Evolutionary conservation across 1,140 invertebrate species (phyloP), one percentile per base, ranked within the genome.

Genomic region (Pachypeltis micranthus): DNA sequence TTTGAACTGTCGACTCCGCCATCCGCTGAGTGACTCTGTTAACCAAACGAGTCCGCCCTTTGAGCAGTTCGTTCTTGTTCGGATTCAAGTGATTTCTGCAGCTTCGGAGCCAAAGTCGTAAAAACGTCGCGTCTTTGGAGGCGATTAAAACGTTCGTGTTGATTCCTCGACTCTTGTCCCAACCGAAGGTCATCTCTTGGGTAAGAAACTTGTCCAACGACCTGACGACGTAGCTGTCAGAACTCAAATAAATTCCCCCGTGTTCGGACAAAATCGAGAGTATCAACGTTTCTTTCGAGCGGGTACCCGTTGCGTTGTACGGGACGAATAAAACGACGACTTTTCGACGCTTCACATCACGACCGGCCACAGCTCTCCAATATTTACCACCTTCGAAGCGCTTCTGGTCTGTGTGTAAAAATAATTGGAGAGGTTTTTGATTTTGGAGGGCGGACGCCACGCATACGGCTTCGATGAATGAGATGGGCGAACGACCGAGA

Each of bases 161-260:
- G 7, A 28, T 54, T 7, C 54, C 14, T 29, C 31, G 44, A 14
- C 27, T 16, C 16, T 39, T 16, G 7, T 39, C 58, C 76, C 74
- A 76, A 3, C 74, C 75, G 14, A 78, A 27, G 1, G 70, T 63
- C 68, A 75, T 72, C 68, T 76, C 75, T 64, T 71, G 75, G 51
- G 66, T 67, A 16, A 65, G 16, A 34, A 69, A 68, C 14, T 57
- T 25, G 27, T 68, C 60, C 23, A 69, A 31, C 21, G 34, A 65
- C 24, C 62, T 61, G 12, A 69, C 63, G 14, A 68, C 19, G 39
- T 63, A 67, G 2, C 63, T 63, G 29, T 69, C 68, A 34, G 62
- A 68, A 58, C 68, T 67, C 12, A 68, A 51, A 59, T 63, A 69
- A n/a, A 69, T 69, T 1, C 68, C 68, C 4, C 68, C 68, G 58